Evolutionary conservation across 2,888 invertebrate species (phyloP).

Genomic region (Spodoptera picta): DNA sequence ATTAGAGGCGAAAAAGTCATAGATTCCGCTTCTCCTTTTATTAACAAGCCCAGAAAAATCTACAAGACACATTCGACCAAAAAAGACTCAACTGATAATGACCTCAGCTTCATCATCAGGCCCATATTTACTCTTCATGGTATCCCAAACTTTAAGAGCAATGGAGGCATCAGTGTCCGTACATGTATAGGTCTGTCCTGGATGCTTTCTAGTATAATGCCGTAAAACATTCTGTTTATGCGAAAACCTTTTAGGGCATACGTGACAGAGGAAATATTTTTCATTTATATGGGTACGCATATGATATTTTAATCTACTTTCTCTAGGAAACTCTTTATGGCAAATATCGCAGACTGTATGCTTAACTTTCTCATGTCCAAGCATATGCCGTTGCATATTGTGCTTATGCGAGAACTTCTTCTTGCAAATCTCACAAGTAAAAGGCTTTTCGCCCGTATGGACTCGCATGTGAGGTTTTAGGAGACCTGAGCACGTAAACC

Average conservation of each 20-base stretch:
- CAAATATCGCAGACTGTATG: conserved; percentile 74
- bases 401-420: conserved; percentile 75
- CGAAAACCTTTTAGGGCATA: conserved; percentile 74
- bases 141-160: conserved; percentile 71
- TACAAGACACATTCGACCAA: too few relatives aligned
- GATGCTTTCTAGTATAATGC: conserved; percentile 77
- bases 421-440: conserved; percentile 65
- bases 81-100: conserved; percentile 38
- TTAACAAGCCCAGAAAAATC: too few relatives aligned
- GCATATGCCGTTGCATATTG: conserved; percentile 73
- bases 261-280: conserved; percentile 70
- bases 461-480: conserved; percentile 68
- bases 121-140: conserved; percentile 55
- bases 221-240: conserved; percentile 76
- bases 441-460: conserved; percentile 70
- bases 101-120: conserved; percentile 52
- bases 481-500: conserved; percentile 62
- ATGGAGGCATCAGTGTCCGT: conserved; percentile 74
- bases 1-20: too few relatives aligned
- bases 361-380: conserved; percentile 70
- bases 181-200: conserved; percentile 64
- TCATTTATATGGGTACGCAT: conserved; percentile 74
- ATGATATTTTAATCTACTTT: conserved; percentile 75
- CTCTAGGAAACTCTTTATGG: conserved; percentile 73
- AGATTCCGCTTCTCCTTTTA: too few relatives aligned